These are phyloP conservation scores for Leucania comma DNA, from an alignment of 2,888 invertebrate species.

Conservation along the genomic window DNA sequence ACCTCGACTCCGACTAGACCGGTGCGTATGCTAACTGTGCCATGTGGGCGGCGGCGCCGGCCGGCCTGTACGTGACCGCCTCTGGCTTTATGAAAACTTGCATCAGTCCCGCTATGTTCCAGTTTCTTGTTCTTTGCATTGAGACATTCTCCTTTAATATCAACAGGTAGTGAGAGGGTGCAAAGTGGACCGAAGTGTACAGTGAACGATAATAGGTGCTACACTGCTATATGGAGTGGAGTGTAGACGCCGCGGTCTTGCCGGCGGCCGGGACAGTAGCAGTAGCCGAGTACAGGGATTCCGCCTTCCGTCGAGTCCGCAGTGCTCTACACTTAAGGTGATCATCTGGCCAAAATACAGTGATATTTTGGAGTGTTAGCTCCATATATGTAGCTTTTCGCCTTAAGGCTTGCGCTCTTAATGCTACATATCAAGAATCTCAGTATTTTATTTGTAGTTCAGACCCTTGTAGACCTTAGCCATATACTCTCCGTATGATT, in stretches of 20 bases:
- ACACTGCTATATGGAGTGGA: conserved; percentile 75
- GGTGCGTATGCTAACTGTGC: too few species aligned
- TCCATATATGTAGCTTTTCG: conserved; percentile 76
- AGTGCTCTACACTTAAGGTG: conserved; percentile 41
- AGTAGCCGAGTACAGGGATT: conserved; percentile 35
- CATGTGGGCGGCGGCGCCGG: too few species aligned
- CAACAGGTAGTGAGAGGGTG: conserved; percentile 56
- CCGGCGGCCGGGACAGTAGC: conserved; percentile 23
- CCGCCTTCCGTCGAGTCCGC: conserved; percentile 11
- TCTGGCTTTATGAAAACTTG: too few species aligned
- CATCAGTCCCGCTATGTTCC: background rate
- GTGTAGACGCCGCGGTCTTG: conserved; percentile 51
- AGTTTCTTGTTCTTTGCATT: background rate
- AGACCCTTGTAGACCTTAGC: conserved; percentile 50
- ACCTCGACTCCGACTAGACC: too few species aligned
- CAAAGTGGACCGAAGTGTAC: conserved; percentile 83
- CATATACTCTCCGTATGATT: conserved; percentile 50
- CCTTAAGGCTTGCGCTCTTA: conserved; percentile 81
- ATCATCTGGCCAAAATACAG: conserved; percentile 67
- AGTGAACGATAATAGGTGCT: conserved; percentile 87
- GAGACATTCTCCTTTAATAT: background rate
- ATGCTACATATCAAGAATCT: conserved; percentile 88
- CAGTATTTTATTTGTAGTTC: conserved; percentile 74
- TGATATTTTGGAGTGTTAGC: conserved; percentile 62
- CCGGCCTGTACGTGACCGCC: too few species aligned